A percentile compares a stretch with the other conserved stretches of the same genome.
phyloP scores from a whole-genome alignment of 2,797 vertebrate genomes.

The Botia almorhae region DNA sequence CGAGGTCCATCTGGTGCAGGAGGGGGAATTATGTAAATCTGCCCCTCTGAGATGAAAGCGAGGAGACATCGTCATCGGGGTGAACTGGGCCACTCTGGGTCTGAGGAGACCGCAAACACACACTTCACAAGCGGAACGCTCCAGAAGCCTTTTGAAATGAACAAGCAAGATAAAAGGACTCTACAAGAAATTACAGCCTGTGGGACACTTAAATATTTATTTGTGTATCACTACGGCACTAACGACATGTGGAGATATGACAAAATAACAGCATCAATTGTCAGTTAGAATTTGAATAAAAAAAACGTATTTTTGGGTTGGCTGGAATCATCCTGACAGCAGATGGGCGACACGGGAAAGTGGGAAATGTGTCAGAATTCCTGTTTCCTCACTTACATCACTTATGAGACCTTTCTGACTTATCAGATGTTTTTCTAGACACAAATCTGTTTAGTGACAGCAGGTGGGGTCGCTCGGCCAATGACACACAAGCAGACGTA shows the following conservation, averaged over 20 bases:
- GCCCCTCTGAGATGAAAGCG: slow-evolving; percentile 40
- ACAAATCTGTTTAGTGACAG: not conserved
- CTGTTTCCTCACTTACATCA: not conserved
- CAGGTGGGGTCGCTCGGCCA: not conserved
- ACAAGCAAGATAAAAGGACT: slow-evolving; percentile 37
- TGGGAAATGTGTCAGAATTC: not conserved
- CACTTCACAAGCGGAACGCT: slow-evolving; percentile 18
- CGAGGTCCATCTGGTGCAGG: slow-evolving; percentile 32
- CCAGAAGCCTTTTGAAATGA: slow-evolving; percentile 42
- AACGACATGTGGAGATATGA: not conserved
- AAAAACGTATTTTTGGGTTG: not conserved
- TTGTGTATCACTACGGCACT: slow-evolving; percentile 9
- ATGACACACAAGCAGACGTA: not conserved
- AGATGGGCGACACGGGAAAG: not conserved
- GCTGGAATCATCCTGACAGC: not conserved
- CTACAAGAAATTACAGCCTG: slow-evolving; percentile 22
- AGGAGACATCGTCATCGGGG: not conserved
- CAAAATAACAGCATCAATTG: slow-evolving; percentile 13
- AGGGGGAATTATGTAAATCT: slow-evolving; percentile 39
- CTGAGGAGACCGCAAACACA: slow-evolving; percentile 10
- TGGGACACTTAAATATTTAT: slow-evolving; percentile 14
- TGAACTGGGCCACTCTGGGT: slow-evolving; percentile 27
- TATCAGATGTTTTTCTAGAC: not conserved
- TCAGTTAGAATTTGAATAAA: slow-evolving; percentile 10
- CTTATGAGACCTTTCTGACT: not conserved